Conservation (phyloP, 2,797 vertebrate species). For the Catostomus latipinnis region DNA sequence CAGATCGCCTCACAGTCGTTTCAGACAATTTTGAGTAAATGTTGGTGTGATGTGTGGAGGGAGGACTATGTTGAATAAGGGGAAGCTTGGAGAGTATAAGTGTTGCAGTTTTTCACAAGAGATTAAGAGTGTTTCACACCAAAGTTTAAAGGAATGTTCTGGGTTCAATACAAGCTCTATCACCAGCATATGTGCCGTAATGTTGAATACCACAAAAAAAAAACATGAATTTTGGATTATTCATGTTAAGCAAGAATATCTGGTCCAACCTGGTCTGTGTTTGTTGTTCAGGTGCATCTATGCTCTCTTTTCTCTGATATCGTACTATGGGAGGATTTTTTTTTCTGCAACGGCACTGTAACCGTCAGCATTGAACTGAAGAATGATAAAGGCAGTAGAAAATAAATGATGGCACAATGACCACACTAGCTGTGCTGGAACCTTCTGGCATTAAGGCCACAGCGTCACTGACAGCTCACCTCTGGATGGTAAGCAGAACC, state of each 20-base stretch:
- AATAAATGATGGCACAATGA: conserved; percentile 61
- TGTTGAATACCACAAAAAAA: background rate
- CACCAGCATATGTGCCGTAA: background rate
- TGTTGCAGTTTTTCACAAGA: conserved; percentile 3
- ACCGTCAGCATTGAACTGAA: conserved; percentile 10
- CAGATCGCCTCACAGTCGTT: conserved; percentile 63
- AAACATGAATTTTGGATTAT: background rate
- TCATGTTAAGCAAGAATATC: conserved; percentile 62
- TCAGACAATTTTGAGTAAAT: conserved; percentile 27
- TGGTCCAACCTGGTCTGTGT: conserved; percentile 58
- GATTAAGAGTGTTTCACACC: background rate
- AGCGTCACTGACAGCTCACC: conserved; percentile 69
- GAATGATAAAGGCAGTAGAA: conserved; percentile 65
- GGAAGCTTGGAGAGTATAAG: background rate
- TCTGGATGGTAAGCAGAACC: conserved; percentile 52
- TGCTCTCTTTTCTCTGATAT: background rate
- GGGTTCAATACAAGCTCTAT: background rate
- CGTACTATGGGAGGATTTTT: background rate
- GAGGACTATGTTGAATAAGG: background rate
- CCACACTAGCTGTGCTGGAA: conserved; percentile 66
- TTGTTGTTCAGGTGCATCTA: background rate
- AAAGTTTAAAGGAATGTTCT: background rate
- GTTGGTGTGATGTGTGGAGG: background rate
- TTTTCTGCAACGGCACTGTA: conserved; percentile 18
- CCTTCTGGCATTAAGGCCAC: conserved; percentile 64